phyloP scores from a whole-genome alignment of 1,140 invertebrate genomes.

The Monomorium pharaonis region DNA sequence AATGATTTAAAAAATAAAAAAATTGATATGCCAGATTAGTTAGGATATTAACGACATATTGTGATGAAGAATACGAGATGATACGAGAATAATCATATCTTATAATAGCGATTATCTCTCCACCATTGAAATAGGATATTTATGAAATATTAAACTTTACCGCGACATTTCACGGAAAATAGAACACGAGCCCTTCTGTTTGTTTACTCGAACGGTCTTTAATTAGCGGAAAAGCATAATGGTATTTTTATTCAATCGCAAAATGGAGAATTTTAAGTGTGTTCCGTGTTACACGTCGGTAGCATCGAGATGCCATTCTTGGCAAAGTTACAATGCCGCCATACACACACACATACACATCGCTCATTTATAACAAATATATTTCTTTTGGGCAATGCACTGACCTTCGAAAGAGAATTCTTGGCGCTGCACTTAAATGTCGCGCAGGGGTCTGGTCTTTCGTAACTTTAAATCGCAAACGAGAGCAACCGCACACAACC shows the following conservation, averaged over 20 bases:
- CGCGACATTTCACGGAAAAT: not conserved
- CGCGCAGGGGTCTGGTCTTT: not conserved
- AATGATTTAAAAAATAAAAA: not conserved
- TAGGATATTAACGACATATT: not conserved
- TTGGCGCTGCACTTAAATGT: conserved; percentile 31
- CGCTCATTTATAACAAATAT: not conserved
- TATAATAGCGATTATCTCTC: not conserved
- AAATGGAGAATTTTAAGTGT: not conserved
- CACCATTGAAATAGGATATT: not conserved
- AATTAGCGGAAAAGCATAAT: not conserved
- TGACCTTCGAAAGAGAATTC: conserved; percentile 1
- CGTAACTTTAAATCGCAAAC: not conserved
- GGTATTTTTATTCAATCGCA: conserved; percentile 14
- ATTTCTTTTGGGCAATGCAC: conserved; percentile 8
- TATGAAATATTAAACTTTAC: conserved; percentile 3
- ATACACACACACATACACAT: not conserved
- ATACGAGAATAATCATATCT: not conserved
- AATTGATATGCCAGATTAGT: not conserved
- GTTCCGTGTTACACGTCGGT: not conserved
- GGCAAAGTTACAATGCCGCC: conserved; percentile 13
- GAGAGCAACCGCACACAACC: no score
- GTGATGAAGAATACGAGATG: not conserved
- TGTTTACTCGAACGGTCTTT: not conserved
- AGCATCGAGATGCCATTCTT: not conserved
- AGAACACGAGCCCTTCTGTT: not conserved